These are phyloP conservation scores for Molossus alvarezi DNA, from an alignment of 2,797 vertebrate genomes.

Conservation along the genomic window DNA sequence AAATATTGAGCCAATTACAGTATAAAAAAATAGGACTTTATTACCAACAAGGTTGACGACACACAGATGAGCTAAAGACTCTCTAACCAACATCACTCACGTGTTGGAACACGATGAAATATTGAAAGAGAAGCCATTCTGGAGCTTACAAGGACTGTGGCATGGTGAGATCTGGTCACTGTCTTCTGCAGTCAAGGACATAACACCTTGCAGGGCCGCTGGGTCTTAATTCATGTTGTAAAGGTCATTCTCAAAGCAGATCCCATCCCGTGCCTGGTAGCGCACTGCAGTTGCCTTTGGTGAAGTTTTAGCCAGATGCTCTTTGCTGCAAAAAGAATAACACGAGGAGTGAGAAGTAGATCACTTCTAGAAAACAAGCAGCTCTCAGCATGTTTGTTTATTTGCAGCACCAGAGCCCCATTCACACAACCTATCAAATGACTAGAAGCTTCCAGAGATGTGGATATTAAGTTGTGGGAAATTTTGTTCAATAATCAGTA, in stretches of 20 bases:
- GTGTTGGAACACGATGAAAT: neutral
- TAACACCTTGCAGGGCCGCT: neutral
- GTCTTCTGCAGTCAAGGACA: neutral
- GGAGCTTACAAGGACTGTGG: too few species aligned
- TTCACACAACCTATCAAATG: neutral
- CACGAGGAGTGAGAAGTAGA: neutral
- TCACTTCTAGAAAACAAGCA: neutral
- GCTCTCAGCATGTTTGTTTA: neutral
- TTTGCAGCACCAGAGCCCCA: neutral
- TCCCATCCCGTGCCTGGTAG: constrained; percentile 21
- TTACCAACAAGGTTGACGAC: neutral
- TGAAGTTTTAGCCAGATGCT: neutral
- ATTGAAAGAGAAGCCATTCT: neutral
- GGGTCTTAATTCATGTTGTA: neutral
- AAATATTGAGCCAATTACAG: neutral
- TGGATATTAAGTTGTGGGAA: neutral
- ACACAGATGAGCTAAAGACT: neutral
- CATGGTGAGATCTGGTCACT: neutral
- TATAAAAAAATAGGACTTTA: neutral
- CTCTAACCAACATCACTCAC: neutral
- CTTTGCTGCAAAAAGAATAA: constrained; percentile 54
- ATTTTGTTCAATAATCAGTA: neutral
- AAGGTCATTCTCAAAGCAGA: constrained; percentile 52
- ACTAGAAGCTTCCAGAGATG: neutral
- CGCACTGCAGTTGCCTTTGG: neutral